These are phyloP conservation scores for Lepus townsendii DNA, from an alignment of 2,797 vertebrate species.

Conservation along the genomic window DNA sequence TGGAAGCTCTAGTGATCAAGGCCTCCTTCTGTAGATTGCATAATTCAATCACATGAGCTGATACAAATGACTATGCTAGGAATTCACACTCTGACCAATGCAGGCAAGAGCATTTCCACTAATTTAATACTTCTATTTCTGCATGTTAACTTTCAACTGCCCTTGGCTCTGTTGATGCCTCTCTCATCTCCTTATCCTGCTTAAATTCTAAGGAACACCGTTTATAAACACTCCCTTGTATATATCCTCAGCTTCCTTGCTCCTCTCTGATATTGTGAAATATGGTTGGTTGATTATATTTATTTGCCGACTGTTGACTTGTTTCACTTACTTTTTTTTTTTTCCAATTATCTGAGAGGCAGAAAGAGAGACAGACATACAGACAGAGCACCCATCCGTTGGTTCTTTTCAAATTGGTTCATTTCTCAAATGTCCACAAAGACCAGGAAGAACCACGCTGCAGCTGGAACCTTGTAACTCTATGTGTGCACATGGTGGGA, in stretches of 20 bases:
- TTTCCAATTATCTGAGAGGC: too few relatives aligned
- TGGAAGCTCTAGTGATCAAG: background rate
- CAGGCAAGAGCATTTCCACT: background rate
- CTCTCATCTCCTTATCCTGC: background rate
- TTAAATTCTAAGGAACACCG: background rate
- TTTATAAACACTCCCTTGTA: background rate
- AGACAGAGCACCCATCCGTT: too few relatives aligned
- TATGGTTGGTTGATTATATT: background rate
- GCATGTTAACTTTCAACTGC: background rate
- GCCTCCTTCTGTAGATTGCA: background rate
- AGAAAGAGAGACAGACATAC: too few relatives aligned
- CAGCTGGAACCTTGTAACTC: too few relatives aligned
- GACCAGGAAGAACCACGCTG: too few relatives aligned
- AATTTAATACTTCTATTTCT: background rate
- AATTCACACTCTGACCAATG: background rate
- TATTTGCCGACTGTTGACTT: background rate
- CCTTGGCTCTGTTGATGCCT: background rate
- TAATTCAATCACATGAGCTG: background rate
- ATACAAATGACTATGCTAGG: background rate
- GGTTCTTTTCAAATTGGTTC: too few relatives aligned
- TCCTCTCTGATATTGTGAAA: background rate
- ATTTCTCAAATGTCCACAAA: too few relatives aligned
- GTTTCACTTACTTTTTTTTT: too few relatives aligned
- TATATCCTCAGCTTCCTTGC: background rate
- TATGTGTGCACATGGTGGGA: too few relatives aligned